These are phyloP conservation scores for Bombyx mori DNA, from an alignment of 1,140 invertebrate species.

Conservation along the genomic window ASM3026992v2 NC_085109.1:3710501-3711000, in stretches of 20 bases:
- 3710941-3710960: conserved; percentile 19
- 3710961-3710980: conserved; percentile 55
- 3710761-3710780: conserved; percentile 40
- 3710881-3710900: conserved; percentile 57
- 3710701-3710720: conserved; percentile 27
- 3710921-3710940: conserved; percentile 28
- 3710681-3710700: conserved; percentile 51
- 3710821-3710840: conserved; percentile 42
- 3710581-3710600: conserved; percentile 65
- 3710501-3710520: conserved; percentile 17
- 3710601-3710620: conserved; percentile 68
- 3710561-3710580: conserved; percentile 53
- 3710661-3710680: conserved; percentile 49
- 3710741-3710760: conserved; percentile 35
- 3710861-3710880: conserved; percentile 58
- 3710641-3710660: conserved; percentile 61
- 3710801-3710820: conserved; percentile 52
- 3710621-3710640: conserved; percentile 53
- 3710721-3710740: conserved; percentile 12
- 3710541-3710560: conserved; percentile 38
- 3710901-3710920: conserved; percentile 37
- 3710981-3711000: conserved; percentile 32
- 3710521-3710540: conserved; percentile 32
- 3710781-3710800: conserved; percentile 61
- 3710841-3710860: conserved; percentile 46